Percentiles rank a stretch among this genome's conserved stretches.
Conservation (phyloP, 1,140 invertebrate genomes). For the Pseudobourletiella spinata region DNA sequence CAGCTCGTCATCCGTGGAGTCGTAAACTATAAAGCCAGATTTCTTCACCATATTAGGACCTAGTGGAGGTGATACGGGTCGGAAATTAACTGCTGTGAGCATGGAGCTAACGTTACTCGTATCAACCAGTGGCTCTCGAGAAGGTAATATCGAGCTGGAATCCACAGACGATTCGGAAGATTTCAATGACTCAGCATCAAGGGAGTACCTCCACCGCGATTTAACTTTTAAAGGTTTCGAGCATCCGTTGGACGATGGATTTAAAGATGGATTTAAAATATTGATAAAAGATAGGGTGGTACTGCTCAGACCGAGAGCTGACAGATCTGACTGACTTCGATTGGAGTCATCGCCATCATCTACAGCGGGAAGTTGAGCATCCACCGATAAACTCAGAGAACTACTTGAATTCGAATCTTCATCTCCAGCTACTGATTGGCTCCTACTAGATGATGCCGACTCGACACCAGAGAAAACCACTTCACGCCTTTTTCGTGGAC, state of each 20-base stretch:
- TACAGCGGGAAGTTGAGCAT: neutral
- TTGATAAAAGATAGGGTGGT: neutral
- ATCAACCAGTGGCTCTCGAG: neutral
- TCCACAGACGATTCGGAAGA: constrained; percentile 2
- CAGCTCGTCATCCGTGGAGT: constrained; percentile 45
- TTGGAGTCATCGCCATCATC: neutral
- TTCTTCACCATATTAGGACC: constrained; percentile 15
- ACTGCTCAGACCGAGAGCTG: neutral
- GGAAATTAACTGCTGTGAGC: too few relatives aligned
- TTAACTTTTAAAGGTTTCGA: constrained; percentile 71
- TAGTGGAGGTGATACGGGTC: neutral
- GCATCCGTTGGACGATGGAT: neutral
- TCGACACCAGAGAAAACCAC: constrained; percentile 22
- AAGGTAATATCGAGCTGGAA: neutral
- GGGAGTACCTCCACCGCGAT: constrained; percentile 69
- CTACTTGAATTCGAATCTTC: constrained; percentile 27
- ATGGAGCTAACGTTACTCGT: too few relatives aligned
- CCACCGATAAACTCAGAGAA: neutral
- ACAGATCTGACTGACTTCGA: neutral
- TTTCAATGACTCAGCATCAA: constrained; percentile 57
- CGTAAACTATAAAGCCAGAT: constrained; percentile 19
- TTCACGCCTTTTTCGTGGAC: constrained; percentile 23
- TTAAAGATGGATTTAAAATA: neutral
- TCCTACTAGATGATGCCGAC: neutral
- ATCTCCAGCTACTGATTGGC: constrained; percentile 7